Evolutionary conservation across 1,140 invertebrate genomes (phyloP), one percentile per base, ranked within the genome.

Genomic region (Drosophila arawakana): DNA sequence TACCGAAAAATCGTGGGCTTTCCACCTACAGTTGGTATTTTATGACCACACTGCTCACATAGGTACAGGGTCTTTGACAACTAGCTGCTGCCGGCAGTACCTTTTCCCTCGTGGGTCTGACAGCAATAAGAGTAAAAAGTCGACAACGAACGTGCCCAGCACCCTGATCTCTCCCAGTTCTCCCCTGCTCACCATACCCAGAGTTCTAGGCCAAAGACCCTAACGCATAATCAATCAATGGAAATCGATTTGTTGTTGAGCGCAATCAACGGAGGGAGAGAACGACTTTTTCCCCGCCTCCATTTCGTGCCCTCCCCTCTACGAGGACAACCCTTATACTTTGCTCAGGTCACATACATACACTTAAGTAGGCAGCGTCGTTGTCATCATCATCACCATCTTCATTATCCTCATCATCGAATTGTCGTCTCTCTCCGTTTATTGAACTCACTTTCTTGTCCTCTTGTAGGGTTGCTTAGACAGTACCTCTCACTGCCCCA

Each of bases 161-260:
- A 46, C 44, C 52, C 34, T 8, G 43, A 54, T 34, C 35, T 41
- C 15, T 18, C 11, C 35, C 35, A 4, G 13, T 10, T 11, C 21
- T 41, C 39, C 39, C 9, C 39, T 41, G 10, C 11, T n/a, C 15
- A 13, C 11, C 39, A 4, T 43, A 44, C 15, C 39, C 39, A n/a
- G 18, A 37, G 34, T 41, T 60, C 37, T 11, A 59, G 49, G 58
- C 41, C 58, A 61, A 41, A 61, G 49, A 60, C 66, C 59, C 67
- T 63, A 65, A 72, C 76, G 79, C 80, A 79, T 86, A 82, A 85
- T 85, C 82, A 85, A 86, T 86, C 82, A 85, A 85, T 86, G 82
- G 43, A 82, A 85, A 85, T 85, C 83, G 79, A 85, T 85, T 86
- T 82, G 74, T 86, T 82, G 74, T 72, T 61, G 63, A 68, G 73